Conservation (phyloP, 92 coral and sea anemone genomes). For the Pocillopora meandrina region DNA sequence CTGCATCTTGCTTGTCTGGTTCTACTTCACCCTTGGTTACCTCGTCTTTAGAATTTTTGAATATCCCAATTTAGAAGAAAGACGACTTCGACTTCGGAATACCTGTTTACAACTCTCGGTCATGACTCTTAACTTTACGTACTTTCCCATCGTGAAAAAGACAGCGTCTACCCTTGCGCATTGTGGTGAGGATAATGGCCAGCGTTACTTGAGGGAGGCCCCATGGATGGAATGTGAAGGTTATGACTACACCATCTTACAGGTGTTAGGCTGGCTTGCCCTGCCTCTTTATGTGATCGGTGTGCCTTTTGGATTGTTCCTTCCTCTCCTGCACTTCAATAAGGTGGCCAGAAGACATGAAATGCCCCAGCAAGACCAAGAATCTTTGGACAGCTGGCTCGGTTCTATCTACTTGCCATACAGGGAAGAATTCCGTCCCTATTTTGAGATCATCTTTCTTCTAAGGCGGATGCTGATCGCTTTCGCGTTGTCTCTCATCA, state of each 20-base stretch:
- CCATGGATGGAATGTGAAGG: conserved; percentile 82
- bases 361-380: conserved; percentile 23
- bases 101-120: conserved; percentile 64
- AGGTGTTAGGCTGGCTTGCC: conserved; percentile 52
- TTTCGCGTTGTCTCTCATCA: conserved; percentile 47
- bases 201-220: conserved; percentile 46
- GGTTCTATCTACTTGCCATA: conserved; percentile 66
- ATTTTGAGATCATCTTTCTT: conserved; percentile 53
- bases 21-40: conserved; percentile 26
- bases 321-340: conserved; percentile 55
- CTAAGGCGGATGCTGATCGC: conserved; percentile 65
- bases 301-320: conserved; percentile 67
- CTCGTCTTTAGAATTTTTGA: conserved; percentile 10
- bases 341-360: conserved; percentile 10
- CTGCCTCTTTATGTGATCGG: conserved; percentile 71
- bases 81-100: conserved; percentile 29
- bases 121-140: conserved; percentile 62
- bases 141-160: conserved; percentile 78
- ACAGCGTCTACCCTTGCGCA: conserved; percentile 64
- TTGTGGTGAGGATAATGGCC: conserved; percentile 51
- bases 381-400: conserved; percentile 56
- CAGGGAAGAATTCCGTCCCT: conserved; percentile 51
- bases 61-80: neutral
- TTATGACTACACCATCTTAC: conserved; percentile 41
- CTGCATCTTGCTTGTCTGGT: conserved; percentile 51